Conservation (phyloP, 2,797 vertebrate species). For the Lepilemur septentrionalis region DNA sequence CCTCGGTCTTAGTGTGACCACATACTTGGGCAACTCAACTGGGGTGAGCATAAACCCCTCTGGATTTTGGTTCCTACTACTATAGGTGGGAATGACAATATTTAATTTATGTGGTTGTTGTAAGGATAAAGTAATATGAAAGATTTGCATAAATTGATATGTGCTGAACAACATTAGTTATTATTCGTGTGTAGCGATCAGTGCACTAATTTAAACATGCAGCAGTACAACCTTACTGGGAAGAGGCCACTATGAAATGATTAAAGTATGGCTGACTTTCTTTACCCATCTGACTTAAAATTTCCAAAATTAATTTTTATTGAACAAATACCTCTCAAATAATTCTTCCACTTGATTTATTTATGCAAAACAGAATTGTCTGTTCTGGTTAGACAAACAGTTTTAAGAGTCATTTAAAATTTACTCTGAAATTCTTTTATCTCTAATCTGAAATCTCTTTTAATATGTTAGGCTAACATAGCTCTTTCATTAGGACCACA, state of each 20-base stretch:
- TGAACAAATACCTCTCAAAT: background rate
- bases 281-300: background rate
- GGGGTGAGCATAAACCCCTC: background rate
- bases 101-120: background rate
- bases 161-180: background rate
- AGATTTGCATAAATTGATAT: background rate
- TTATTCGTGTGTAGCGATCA: background rate
- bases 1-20: background rate
- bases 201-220: background rate
- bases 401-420: slow-evolving; percentile 14
- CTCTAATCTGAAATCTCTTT: background rate
- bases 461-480: background rate
- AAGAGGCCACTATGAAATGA: background rate
- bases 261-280: background rate
- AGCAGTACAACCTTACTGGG: background rate
- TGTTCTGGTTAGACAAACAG: background rate
- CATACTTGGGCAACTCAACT: background rate
- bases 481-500: background rate
- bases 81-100: background rate
- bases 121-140: background rate
- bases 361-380: background rate
- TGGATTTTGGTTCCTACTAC: background rate
- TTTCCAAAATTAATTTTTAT: background rate
- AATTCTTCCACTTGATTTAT: background rate
- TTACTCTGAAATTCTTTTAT: slow-evolving; percentile 2